Conservation (phyloP, 2,113 vertebrate genomes). For the Psittacula cyanocephala region DNA sequence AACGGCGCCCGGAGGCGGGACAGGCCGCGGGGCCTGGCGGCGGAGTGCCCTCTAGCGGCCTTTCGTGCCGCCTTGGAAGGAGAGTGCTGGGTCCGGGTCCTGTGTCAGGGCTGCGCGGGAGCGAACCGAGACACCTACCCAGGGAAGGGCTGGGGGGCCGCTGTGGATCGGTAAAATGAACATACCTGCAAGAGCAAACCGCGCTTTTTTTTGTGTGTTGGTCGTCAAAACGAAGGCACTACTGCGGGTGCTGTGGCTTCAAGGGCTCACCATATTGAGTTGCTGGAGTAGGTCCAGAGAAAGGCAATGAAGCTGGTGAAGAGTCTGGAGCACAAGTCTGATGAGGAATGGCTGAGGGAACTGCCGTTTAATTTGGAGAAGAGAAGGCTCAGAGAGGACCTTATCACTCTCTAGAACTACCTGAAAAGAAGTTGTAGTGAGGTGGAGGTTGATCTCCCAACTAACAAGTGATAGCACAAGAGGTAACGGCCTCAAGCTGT, state of each 20-base stretch:
- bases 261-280: fast-evolving
- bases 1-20: neutral
- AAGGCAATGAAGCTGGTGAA: neutral
- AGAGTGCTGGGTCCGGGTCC: neutral
- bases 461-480: neutral
- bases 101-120: too few species aligned
- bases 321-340: neutral
- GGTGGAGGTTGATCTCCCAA: neutral
- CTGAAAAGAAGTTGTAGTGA: neutral
- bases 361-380: neutral
- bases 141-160: fast-evolving
- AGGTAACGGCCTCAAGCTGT: neutral
- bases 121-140: neutral
- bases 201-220: fast-evolving
- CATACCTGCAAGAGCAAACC: fast-evolving
- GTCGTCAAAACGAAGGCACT: fast-evolving
- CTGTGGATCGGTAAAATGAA: fast-evolving
- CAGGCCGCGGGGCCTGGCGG: neutral
- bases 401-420: neutral
- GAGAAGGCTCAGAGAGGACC: neutral
- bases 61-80: fast-evolving
- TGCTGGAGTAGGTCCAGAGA: neutral
- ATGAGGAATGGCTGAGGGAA: neutral
- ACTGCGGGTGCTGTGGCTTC: fast-evolving
- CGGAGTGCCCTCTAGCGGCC: neutral